Evolutionary conservation across 2,888 invertebrate genomes (phyloP), one percentile per base, ranked within the genome.

Genomic region (Apamea epomidion): DNA sequence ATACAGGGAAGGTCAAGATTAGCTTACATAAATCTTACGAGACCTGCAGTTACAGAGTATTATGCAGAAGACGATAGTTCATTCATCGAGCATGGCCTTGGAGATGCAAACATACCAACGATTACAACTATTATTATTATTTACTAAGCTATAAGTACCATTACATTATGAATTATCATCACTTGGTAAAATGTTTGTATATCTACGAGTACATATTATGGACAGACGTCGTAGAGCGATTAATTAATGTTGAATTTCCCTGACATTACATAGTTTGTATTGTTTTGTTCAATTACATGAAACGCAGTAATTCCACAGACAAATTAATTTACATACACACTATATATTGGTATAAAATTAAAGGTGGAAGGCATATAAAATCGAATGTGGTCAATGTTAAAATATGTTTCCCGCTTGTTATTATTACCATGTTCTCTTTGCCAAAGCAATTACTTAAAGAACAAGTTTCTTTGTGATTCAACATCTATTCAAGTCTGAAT

Each of bases 1-100:
- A 75, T 69, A 79, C 32, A 70, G 32, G 32, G 78, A 86, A 85
- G 84, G 86, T 85, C 85, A 87, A 81, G 81, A 74, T 67, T 65
- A 42, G n/a, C 60, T 83, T 79, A 76, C 70, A 78, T 85, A 76
- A 80, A 83, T 76, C n/a, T 75, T 74, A 84, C 68, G 68, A 74
- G 73, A 62, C 58, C 5, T n/a, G 58, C 5, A 83, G 68, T 77
- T 78, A 74, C 54, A 51, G 32, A 65, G 21, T 76, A 42, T 60
- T 81, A 81, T 77, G 80, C 25, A 74, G 73, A 45, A 67, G 71
- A 69, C 51, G 60, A 75, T 58, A 69, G 29, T 60, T 65, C 32
- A 74, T 86, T 87, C 67, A 87, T 71, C 6, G 65, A 48, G 21
- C 32, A 8, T 32, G 25, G 16, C 64, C 70, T 76, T 81, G 67